Conservation (phyloP, 2,113 vertebrate genomes). For the Chaetorhynchus papuensis region DNA sequence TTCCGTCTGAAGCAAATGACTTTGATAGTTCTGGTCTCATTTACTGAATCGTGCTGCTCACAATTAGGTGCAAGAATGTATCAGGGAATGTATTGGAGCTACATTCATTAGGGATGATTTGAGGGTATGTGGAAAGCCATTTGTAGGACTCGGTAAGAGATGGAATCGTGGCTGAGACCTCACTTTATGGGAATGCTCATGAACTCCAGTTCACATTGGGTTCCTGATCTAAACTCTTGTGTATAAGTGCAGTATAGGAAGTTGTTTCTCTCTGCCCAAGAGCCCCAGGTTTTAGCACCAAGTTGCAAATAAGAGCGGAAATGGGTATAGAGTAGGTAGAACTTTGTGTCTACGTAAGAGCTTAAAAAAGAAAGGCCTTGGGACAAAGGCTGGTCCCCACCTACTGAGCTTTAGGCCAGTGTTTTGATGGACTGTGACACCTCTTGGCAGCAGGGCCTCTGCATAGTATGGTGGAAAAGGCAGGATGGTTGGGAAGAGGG, state of each 20-base stretch:
- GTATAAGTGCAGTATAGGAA: background rate
- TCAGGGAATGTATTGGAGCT: background rate
- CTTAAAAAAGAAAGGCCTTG: background rate
- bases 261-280: background rate
- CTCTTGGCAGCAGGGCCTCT: background rate
- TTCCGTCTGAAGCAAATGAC: background rate
- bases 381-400: background rate
- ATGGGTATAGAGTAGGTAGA: background rate
- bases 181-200: background rate
- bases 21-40: background rate
- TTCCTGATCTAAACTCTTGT: background rate
- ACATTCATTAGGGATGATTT: background rate
- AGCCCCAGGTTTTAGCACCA: background rate
- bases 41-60: background rate
- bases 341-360: background rate
- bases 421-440: background rate
- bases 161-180: background rate
- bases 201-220: background rate
- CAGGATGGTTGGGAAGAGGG: background rate
- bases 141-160: background rate
- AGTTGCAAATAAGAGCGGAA: background rate
- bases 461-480: background rate
- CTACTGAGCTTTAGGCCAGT: background rate
- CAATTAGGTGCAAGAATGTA: background rate
- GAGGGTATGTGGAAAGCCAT: background rate